Evolutionary conservation across 2,113 vertebrate genomes (phyloP).

Genomic region (Odontophorus gujanensis): DNA sequence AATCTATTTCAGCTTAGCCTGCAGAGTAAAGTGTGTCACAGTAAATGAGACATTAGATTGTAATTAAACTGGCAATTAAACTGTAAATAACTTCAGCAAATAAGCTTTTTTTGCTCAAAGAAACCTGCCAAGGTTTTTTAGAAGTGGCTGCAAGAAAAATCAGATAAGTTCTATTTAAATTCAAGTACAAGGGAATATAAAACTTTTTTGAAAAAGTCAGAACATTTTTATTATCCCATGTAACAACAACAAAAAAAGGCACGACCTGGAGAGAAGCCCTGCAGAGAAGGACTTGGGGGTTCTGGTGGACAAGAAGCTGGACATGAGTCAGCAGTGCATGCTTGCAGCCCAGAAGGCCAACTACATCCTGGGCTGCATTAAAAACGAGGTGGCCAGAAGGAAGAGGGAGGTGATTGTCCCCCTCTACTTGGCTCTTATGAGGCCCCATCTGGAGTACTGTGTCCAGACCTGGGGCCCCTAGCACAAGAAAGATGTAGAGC

Average conservation of each 20-base stretch:
- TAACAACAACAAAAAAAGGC: neutral
- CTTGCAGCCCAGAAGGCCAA: no score
- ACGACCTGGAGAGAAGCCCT: neutral
- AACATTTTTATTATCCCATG: neutral
- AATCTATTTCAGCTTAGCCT: neutral
- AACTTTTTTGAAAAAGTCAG: neutral
- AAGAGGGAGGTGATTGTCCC: no score
- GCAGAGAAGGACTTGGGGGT: no score
- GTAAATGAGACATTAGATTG: conserved; percentile 8
- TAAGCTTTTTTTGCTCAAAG: conserved; percentile 31
- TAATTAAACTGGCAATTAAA: conserved; percentile 53
- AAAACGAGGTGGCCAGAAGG: no score
- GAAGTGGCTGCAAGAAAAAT: conserved; percentile 8
- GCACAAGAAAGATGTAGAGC: no score
- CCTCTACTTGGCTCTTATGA: no score
- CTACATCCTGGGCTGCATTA: no score
- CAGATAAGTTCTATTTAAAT: neutral
- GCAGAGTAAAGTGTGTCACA: neutral
- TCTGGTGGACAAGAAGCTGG: no score
- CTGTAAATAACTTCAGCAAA: conserved; percentile 43
- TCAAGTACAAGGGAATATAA: neutral
- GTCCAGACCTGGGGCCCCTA: no score
- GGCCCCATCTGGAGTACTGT: no score
- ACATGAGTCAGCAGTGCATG: no score
- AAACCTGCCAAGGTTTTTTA: neutral